These are phyloP conservation scores for Bombyx huttoni DNA, from an alignment of 2,888 invertebrate species.

Conservation along the genomic window DNA sequence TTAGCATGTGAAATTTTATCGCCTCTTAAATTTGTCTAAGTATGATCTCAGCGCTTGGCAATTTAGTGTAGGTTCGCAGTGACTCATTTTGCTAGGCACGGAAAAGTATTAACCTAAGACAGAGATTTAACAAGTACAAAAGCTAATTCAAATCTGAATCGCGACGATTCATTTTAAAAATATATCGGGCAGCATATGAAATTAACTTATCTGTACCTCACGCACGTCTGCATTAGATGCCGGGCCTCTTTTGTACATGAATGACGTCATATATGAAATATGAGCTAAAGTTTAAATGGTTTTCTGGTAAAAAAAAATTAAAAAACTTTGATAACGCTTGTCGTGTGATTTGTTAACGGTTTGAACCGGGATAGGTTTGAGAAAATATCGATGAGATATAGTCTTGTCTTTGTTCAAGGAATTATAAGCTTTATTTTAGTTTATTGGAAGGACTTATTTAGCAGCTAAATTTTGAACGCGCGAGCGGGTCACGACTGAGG, in stretches of 20 bases:
- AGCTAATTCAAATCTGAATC: background rate
- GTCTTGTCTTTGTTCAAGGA: background rate
- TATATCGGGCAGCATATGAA: background rate
- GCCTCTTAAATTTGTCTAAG: conserved; percentile 20
- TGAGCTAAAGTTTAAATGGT: background rate
- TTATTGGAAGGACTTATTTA: conserved; percentile 20
- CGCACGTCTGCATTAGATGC: background rate
- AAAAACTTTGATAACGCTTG: background rate
- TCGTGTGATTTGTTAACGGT: background rate
- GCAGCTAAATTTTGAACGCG: conserved; percentile 43
- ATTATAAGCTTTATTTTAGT: background rate
- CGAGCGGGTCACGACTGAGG: conserved; percentile 68
- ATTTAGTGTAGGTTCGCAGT: conserved; percentile 29
- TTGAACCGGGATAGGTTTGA: background rate
- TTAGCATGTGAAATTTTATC: conserved; percentile 6
- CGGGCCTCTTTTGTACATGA: background rate
- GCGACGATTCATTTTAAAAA: background rate
- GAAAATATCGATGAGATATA: background rate
- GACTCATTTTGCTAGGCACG: conserved; percentile 22
- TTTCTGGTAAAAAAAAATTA: background rate
- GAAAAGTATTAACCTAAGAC: conserved; percentile 11
- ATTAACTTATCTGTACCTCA: background rate
- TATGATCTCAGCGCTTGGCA: conserved; percentile 50
- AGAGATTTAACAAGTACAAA: conserved; percentile 8
- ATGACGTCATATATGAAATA: background rate